Base-by-base conservation (phyloP, 2,113 vertebrate genomes). In the Sphyrna mokarran region DNA sequence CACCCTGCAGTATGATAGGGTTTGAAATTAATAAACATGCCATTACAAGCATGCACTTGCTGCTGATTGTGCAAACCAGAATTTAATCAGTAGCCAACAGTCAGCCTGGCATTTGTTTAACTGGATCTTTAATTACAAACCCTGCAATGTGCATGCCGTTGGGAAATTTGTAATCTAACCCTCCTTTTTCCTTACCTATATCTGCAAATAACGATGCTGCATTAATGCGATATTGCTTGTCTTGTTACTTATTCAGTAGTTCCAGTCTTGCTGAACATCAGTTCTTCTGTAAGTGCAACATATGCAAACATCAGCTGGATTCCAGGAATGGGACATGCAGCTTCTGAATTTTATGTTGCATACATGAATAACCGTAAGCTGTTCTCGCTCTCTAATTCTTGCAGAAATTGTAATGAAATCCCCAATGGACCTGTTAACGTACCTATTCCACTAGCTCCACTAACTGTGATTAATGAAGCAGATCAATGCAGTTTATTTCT, bases 261-360 rank as follows among this genome's bases (percentile, higher is more conserved):
- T 61, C 95, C 96, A 0, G 95, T 96, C 96, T 86, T 97, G 96
- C 96, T 96, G 96, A 97, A 97, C 95, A 96, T 97, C 97, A 97
- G 97, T 96, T 97, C 96, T 96, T 97, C 97, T 95, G 97, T 97
- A 96, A 96, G 96, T 85, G 96, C 97, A 97, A 97, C 96, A 96
- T 97, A 96, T 96, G 97, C 97, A 96, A 98, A 98, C 96, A 97
- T 97, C 97, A 98, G 97, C 97, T 97, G 97, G 97, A 97, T 97
- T 95, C 96, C 96, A 40, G 97, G 96, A 96, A 97, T 96, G 96
- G 96, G 96, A 96, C 97, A 96, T 93, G 96, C 96, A 96, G 96
- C 96, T 85, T 96, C 96, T 91, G 96, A 97, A 96, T 97, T 97
- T 96, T 97, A 97, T 96, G 96, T 97, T 96, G 97, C 97, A 78